These are phyloP conservation scores for Conger conger DNA, from an alignment of 2,113 vertebrate species.

Conservation along the genomic window DNA sequence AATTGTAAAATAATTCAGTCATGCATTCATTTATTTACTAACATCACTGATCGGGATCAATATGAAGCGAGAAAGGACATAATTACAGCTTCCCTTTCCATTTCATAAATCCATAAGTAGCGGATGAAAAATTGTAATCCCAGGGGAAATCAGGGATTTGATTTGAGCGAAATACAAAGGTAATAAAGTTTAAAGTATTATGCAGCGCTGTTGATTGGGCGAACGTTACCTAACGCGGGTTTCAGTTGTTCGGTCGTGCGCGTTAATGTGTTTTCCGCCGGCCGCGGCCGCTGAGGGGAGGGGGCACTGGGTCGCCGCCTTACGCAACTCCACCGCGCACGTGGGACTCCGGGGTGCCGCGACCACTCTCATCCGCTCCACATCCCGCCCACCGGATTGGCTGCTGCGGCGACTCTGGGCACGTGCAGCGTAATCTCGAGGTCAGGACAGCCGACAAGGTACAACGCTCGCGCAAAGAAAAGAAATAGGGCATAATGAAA, in stretches of 20 bases:
- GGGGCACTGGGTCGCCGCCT: not conserved
- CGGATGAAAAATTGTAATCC: not conserved
- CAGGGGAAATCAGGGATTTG: not conserved
- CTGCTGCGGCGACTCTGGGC: not conserved
- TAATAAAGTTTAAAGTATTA: not conserved
- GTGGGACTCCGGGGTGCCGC: not conserved
- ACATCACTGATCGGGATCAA: not conserved
- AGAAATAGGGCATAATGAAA: not conserved
- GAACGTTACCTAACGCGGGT: not conserved
- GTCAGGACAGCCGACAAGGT: not conserved
- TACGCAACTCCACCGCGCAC: not conserved
- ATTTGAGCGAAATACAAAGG: not conserved
- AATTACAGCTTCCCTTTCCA: not conserved
- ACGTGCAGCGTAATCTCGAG: constrained; percentile 6
- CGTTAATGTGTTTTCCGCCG: not conserved
- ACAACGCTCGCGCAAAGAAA: not conserved
- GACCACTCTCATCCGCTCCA: not conserved
- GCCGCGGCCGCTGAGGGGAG: not conserved
- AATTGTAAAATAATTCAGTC: not conserved
- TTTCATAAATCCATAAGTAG: not conserved
- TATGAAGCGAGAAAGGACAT: not conserved
- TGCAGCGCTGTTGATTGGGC: not conserved
- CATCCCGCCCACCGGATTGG: not conserved
- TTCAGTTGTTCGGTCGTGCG: not conserved
- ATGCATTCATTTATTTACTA: not conserved